A percentile compares a stretch with the other conserved stretches of the same genome.
Evolutionary conservation across 2,113 vertebrate genomes (phyloP).

Genomic region (Dolichallabes microphthalmus): DNA sequence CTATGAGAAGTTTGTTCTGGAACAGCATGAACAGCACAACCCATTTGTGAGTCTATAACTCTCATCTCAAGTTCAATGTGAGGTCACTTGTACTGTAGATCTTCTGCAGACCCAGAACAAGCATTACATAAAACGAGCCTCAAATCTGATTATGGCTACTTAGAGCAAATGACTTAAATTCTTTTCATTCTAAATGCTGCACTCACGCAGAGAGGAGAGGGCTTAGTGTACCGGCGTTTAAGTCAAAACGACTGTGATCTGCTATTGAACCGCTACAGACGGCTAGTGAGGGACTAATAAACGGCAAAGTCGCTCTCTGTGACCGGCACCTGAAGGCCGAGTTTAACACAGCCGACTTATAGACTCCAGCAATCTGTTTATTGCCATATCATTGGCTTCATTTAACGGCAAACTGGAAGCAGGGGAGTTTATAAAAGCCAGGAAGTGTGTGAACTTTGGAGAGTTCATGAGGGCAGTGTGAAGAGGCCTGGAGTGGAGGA

Average conservation of each 20-base stretch:
- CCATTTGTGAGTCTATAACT: neutral
- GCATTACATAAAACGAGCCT: slow-evolving; percentile 19
- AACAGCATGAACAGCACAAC: neutral
- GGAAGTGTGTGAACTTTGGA: slow-evolving; percentile 16
- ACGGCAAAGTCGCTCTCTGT: neutral
- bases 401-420: slow-evolving; percentile 40
- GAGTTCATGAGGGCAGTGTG: slow-evolving; percentile 19
- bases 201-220: slow-evolving; percentile 34
- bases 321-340: slow-evolving; percentile 17
- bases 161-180: slow-evolving; percentile 51
- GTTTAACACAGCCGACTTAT: slow-evolving; percentile 14
- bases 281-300: slow-evolving; percentile 6
- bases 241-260: slow-evolving; percentile 14
- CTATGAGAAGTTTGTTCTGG: neutral
- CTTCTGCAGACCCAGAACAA: slow-evolving; percentile 5
- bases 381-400: slow-evolving; percentile 41
- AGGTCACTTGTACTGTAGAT: slow-evolving; percentile 40
- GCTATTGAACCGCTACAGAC: slow-evolving; percentile 7
- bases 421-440: slow-evolving; percentile 16
- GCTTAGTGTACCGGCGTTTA: slow-evolving; percentile 43
- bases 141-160: slow-evolving; percentile 54
- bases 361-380: slow-evolving; percentile 34
- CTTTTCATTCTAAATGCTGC: slow-evolving; percentile 50
- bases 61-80: slow-evolving; percentile 24
- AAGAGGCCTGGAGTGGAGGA: neutral